Evolutionary conservation across 2,113 vertebrate genomes (phyloP).

Genomic region (Pseudopipra pipra): DNA sequence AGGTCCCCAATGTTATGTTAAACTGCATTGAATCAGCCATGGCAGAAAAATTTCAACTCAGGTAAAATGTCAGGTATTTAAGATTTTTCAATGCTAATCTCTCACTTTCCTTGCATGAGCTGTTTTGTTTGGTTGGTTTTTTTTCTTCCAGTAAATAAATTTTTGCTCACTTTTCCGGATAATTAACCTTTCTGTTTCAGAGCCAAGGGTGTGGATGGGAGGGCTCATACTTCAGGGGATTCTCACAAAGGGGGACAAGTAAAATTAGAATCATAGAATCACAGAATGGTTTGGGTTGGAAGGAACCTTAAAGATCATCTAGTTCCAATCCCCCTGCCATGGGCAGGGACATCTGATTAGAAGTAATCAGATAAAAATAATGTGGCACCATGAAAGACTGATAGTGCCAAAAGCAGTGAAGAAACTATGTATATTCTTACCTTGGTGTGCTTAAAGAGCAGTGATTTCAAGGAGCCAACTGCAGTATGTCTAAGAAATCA

Average conservation of each 20-base stretch:
- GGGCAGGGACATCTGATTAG: background rate
- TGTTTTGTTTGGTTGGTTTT: background rate
- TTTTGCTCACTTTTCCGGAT: background rate
- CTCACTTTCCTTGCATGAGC: background rate
- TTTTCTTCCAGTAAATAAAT: background rate
- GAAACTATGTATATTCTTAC: background rate
- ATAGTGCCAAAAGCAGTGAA: background rate
- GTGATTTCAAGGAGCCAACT: background rate
- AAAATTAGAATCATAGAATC: background rate
- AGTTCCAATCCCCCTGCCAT: background rate
- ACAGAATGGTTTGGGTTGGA: background rate
- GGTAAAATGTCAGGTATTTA: background rate
- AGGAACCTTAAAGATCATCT: background rate
- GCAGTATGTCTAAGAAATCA: background rate
- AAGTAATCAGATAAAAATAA: background rate
- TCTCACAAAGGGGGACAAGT: background rate
- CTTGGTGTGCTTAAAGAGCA: background rate
- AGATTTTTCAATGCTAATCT: background rate
- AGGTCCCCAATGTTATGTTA: background rate
- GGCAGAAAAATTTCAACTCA: background rate
- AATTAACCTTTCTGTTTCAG: background rate
- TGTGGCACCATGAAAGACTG: background rate
- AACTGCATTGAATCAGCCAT: background rate
- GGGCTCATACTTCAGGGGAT: background rate
- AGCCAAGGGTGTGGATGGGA: background rate